phyloP scores from a whole-genome alignment of 1,140 invertebrate species.

The Trichoplusia ni region DNA sequence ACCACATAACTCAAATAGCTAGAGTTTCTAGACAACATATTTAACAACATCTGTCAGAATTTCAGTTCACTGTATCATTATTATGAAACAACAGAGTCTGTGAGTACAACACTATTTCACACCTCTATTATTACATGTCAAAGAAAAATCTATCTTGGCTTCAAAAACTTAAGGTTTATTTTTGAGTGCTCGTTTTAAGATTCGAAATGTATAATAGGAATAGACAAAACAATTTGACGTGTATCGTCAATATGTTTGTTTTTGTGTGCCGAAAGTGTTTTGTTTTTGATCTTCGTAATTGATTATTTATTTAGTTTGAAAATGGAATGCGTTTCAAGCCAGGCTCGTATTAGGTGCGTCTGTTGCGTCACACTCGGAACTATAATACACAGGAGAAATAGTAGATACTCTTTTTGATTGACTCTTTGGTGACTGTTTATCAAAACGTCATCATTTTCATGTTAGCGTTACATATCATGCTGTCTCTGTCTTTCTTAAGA shows the following conservation, averaged over 20 bases:
- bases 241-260: too few species aligned
- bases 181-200: not conserved
- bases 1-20: slow-evolving; percentile 11
- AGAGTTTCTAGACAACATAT: slow-evolving; percentile 18
- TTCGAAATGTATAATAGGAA: not conserved
- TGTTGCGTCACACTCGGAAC: too few species aligned
- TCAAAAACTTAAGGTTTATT: not conserved
- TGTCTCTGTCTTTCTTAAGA: too few species aligned
- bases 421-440: too few species aligned
- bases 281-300: not conserved
- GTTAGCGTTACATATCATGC: too few species aligned
- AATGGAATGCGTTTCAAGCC: too few species aligned
- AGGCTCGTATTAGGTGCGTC: too few species aligned
- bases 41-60: slow-evolving; percentile 12
- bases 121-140: not conserved
- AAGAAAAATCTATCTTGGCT: not conserved
- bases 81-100: slow-evolving; percentile 10
- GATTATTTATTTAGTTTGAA: too few species aligned
- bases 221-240: too few species aligned
- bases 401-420: too few species aligned
- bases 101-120: not conserved
- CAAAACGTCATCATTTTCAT: too few species aligned
- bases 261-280: not conserved
- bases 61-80: slow-evolving; percentile 21
- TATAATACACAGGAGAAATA: too few species aligned